A percentile compares a stretch with the other conserved stretches of the same genome.
phyloP scores from a whole-genome alignment of 92 coral and sea anemone species.

The Blastomussa wellsi region DNA sequence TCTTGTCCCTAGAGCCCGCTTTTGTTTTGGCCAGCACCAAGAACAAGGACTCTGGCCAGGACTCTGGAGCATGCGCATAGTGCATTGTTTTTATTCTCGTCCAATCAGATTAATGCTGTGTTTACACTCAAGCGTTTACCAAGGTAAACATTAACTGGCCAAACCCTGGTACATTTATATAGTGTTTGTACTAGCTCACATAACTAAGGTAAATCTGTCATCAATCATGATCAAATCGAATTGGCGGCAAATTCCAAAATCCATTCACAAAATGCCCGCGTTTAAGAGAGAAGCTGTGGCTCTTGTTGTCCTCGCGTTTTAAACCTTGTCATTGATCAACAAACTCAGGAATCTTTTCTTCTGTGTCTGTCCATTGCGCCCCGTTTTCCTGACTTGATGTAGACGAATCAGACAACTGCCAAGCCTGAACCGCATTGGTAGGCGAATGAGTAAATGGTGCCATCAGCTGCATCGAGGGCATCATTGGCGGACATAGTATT shows the following conservation, averaged over 20 bases:
- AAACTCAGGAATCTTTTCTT: conserved; percentile 27
- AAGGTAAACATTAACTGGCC: no score
- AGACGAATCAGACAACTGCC: background rate
- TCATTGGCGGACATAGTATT: conserved; percentile 13
- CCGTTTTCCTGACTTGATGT: conserved; percentile 16
- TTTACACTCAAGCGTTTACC: no score
- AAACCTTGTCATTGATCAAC: conserved; percentile 6
- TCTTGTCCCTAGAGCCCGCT: no score
- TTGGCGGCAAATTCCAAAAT: conserved; percentile 1
- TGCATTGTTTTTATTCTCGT: no score
- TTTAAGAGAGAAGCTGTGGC: conserved; percentile 15
- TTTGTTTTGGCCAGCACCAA: no score
- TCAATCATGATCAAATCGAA: conserved; percentile 33
- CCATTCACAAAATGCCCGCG: background rate
- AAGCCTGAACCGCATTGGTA: conserved; percentile 9
- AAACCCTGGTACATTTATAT: conserved; percentile 39
- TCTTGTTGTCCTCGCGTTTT: conserved; percentile 9
- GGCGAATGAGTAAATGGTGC: conserved; percentile 7
- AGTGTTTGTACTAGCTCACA: conserved; percentile 37
- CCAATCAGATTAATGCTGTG: no score
- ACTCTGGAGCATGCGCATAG: no score
- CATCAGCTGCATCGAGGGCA: conserved; percentile 8
- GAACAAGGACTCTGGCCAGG: no score
- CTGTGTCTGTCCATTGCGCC: conserved; percentile 39
- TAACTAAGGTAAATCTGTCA: conserved; percentile 43